A percentile compares a stretch with the other conserved stretches of the same genome.
Evolutionary conservation across 2,797 vertebrate genomes (phyloP).

Genomic region (Betta splendens): DNA sequence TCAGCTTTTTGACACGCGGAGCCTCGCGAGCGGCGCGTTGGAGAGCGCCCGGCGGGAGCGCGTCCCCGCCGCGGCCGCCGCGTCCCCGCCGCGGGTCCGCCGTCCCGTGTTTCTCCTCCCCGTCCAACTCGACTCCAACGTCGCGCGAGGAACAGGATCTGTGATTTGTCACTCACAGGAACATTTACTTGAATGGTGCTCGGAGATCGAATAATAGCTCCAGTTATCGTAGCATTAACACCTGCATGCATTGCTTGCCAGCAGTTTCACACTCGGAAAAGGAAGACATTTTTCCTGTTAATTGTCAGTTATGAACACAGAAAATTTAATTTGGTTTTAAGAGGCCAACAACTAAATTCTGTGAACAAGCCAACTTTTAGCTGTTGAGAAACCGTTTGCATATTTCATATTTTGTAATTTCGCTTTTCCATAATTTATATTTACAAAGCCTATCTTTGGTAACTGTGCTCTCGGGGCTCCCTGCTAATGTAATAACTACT

Average conservation of each 20-base stretch:
- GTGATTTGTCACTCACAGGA: slow-evolving; percentile 19
- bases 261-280: slow-evolving; percentile 16
- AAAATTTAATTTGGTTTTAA: slow-evolving; percentile 8
- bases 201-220: slow-evolving; percentile 16
- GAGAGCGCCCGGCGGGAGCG: slow-evolving; percentile 51
- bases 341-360: slow-evolving; percentile 1
- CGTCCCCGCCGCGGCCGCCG: slow-evolving; percentile 15
- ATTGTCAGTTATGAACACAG: slow-evolving; percentile 9
- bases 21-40: slow-evolving; percentile 45
- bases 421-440: not conserved
- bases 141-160: slow-evolving; percentile 7
- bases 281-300: not conserved
- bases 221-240: slow-evolving; percentile 28
- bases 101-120: slow-evolving; percentile 31
- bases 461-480: no score
- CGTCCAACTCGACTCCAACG: slow-evolving; percentile 22
- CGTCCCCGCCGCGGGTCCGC: slow-evolving; percentile 24
- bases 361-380: slow-evolving; percentile 8
- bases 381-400: slow-evolving; percentile 1
- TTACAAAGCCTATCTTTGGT: no score
- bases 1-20: slow-evolving; percentile 51
- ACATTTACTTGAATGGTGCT: slow-evolving; percentile 12
- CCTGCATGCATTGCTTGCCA: slow-evolving; percentile 13
- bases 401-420: slow-evolving; percentile 1
- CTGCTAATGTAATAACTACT: no score